phyloP scores from a whole-genome alignment of 2,113 vertebrate genomes.

The Channa maculata region DNA sequence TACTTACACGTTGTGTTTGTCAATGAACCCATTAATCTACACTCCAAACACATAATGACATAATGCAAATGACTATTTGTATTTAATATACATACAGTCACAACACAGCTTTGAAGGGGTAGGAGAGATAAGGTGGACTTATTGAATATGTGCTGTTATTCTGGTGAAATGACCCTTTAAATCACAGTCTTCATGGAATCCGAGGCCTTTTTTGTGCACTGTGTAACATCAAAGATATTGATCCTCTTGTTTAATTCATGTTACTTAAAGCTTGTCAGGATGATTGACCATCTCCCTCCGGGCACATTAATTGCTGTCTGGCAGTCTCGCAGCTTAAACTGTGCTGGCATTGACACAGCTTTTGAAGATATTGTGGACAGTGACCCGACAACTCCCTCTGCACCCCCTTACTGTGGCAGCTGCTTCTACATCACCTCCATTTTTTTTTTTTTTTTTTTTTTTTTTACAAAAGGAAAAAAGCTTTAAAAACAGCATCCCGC shows the following conservation, averaged over 20 bases:
- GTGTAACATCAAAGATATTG: constrained; percentile 11
- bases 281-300: constrained; percentile 39
- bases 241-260: constrained; percentile 50
- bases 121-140: too few species aligned
- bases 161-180: constrained; percentile 13
- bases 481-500: constrained; percentile 47
- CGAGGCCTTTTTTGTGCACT: neutral
- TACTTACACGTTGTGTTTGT: too few species aligned
- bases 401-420: neutral
- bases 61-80: too few species aligned
- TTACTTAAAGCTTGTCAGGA: constrained; percentile 42
- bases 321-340: neutral
- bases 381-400: constrained; percentile 1
- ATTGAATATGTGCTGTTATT: neutral
- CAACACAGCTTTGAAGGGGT: too few species aligned
- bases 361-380: constrained; percentile 15
- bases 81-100: too few species aligned
- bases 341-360: constrained; percentile 3
- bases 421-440: constrained; percentile 14
- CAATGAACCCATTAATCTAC: too few species aligned
- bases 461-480: constrained; percentile 38
- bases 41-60: too few species aligned
- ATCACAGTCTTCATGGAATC: neutral
- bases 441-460: too few species aligned
- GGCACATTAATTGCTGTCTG: constrained; percentile 32